Evolutionary conservation across 1,140 invertebrate genomes (phyloP), one percentile per base, ranked within the genome.

Genomic region (Drosophila ambigua): DNA sequence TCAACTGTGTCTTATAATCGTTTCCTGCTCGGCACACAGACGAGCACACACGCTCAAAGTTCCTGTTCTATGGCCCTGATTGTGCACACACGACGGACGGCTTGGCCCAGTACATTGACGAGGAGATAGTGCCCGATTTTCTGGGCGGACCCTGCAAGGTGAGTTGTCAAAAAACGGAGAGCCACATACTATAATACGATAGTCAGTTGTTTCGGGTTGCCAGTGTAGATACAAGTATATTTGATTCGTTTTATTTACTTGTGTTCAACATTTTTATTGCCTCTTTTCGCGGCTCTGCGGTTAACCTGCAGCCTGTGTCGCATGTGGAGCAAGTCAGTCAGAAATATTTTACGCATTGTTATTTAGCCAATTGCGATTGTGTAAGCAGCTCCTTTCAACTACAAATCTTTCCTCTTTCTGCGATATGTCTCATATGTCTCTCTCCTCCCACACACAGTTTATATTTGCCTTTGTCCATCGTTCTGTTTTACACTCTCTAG

Each of bases 11-110:
- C 26, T 35, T 11, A 35, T 28, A 15, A 15, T 51, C 4, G 45
- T 35, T 31, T 35, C 13, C 2, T 43, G 23, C 72, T 79, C 93
- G 93, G 4, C 87, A 97, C 93, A 4, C 87, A 97, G 98, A 99
- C 93, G 98, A 99, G 91, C 97, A 97, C 81, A 99, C 98, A 0
- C 94, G 98, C 67, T 96, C 96, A 61, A 99, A 99, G 92, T 99
- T 99, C 91, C 94, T 98, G 91, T 97, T 98, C 90, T 98, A 97
- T 92, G 97, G 96, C 49, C 97, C 96, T 28, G 97, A 97, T 88
- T 96, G 97, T 92, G 97, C 96, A 85, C 94, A 96, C 79, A 94
- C 95, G 87, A 93, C 93, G 2, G 97, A 97, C 20, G 97, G 97
- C 5, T 93, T 99, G 2, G 93, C 94, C 16, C 97, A 98, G 90